phyloP scores from a whole-genome alignment of 2,888 invertebrate species.

The Pheosia gnoma region DNA sequence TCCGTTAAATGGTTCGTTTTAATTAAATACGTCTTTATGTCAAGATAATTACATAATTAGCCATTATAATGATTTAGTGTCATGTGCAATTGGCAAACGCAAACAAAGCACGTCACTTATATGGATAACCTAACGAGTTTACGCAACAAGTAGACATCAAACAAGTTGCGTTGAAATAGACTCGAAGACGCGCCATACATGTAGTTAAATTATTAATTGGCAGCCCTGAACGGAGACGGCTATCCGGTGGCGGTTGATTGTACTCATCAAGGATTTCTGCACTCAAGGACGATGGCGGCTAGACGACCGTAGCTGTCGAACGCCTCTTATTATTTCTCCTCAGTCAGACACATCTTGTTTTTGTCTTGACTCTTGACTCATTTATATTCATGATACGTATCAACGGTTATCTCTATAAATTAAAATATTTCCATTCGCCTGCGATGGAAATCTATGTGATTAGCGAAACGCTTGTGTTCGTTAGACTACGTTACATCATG shows the following conservation, averaged over 20 bases:
- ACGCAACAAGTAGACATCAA: slow-evolving; percentile 41
- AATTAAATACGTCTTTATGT: not conserved
- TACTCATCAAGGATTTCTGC: slow-evolving; percentile 84
- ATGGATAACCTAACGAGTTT: slow-evolving; percentile 48
- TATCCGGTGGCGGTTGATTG: slow-evolving; percentile 83
- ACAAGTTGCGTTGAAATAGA: slow-evolving; percentile 49
- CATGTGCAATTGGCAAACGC: slow-evolving; percentile 4
- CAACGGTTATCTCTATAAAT: slow-evolving; percentile 78
- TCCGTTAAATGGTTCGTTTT: not conserved
- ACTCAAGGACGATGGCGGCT: slow-evolving; percentile 80
- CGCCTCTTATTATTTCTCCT: slow-evolving; percentile 79
- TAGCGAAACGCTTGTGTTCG: slow-evolving; percentile 47
- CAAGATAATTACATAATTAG: not conserved
- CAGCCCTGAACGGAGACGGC: slow-evolving; percentile 74
- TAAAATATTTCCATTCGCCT: slow-evolving; percentile 67
- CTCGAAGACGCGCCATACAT: slow-evolving; percentile 44
- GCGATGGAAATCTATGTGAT: slow-evolving; percentile 54
- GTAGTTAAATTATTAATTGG: slow-evolving; percentile 69
- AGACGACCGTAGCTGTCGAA: slow-evolving; percentile 75
- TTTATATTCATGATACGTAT: slow-evolving; percentile 82
- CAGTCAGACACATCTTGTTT: slow-evolving; percentile 79
- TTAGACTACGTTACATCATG: slow-evolving; percentile 30
- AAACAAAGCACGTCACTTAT: slow-evolving; percentile 23
- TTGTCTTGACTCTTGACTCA: slow-evolving; percentile 74
- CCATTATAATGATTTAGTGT: not conserved